Conservation (phyloP, 1,140 invertebrate genomes). For the Pogonomyrmex californicus region DNA sequence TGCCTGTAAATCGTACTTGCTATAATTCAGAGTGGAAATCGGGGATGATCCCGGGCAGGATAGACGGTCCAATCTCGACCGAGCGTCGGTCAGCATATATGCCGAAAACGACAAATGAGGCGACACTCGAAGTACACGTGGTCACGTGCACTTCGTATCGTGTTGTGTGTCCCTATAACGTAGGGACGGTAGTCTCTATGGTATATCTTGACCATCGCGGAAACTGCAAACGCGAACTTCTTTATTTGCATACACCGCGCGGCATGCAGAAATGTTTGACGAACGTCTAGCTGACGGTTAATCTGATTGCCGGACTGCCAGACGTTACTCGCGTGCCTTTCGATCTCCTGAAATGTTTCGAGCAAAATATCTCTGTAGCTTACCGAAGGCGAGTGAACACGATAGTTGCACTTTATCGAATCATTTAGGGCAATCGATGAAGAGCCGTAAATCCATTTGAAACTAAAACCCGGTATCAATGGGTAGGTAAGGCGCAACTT, state of each 20-base stretch:
- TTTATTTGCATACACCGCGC: slow-evolving; percentile 27
- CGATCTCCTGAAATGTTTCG: slow-evolving; percentile 4
- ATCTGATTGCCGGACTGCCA: slow-evolving; percentile 11
- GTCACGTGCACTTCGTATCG: background rate
- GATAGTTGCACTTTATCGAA: background rate
- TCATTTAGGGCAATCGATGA: background rate
- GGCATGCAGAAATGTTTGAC: slow-evolving; percentile 49
- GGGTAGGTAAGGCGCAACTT: background rate
- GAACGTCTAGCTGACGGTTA: slow-evolving; percentile 41
- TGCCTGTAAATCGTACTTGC: slow-evolving; percentile 83
- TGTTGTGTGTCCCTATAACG: background rate
- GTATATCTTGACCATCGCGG: slow-evolving; percentile 22
- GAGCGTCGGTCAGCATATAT: slow-evolving; percentile 77
- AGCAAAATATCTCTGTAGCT: slow-evolving; percentile 2
- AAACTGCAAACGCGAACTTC: slow-evolving; percentile 36
- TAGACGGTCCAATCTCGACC: slow-evolving; percentile 66
- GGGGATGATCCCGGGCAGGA: slow-evolving; percentile 43
- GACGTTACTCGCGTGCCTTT: background rate
- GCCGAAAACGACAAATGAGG: slow-evolving; percentile 58
- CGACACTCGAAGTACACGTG: slow-evolving; percentile 62
- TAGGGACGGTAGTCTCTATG: background rate
- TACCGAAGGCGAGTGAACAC: background rate
- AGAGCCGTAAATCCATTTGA: background rate
- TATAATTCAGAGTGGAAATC: slow-evolving; percentile 81
- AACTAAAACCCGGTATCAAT: background rate